These are phyloP conservation scores for Agelas oroides DNA, from an alignment of 37 sponge, comb jelly and placozoan genomes.

Conservation along the genomic window DNA sequence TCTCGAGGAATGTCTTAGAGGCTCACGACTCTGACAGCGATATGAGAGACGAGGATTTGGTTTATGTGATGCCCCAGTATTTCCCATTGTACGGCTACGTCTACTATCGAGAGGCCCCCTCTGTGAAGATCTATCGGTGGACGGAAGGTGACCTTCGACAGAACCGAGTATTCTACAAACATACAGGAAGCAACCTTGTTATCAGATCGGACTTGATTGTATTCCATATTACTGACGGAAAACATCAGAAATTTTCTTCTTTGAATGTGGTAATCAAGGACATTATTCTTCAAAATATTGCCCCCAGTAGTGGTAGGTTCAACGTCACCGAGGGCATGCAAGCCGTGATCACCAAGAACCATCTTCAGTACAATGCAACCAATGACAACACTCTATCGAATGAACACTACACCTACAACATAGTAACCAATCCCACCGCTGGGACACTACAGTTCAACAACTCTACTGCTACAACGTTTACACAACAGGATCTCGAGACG, in stretches of 20 bases:
- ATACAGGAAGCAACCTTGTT: not conserved
- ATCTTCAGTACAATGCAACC: conserved; percentile 23
- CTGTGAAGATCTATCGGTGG: conserved; percentile 12
- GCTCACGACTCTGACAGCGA: conserved; percentile 47
- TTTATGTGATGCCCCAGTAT: not conserved
- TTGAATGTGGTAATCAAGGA: not conserved
- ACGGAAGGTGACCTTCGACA: conserved; percentile 27
- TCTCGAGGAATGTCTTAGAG: not conserved
- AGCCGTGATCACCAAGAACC: conserved; percentile 15
- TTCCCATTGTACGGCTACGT: conserved; percentile 23
- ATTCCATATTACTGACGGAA: conserved; percentile 7
- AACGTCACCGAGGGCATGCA: conserved; percentile 32
- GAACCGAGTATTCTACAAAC: conserved; percentile 34
- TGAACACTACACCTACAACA: conserved; percentile 15
- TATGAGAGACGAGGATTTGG: conserved; percentile 5
- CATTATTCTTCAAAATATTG: not conserved
- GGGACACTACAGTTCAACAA: conserved; percentile 23
- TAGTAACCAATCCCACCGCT: conserved; percentile 16
- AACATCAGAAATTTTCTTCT: not conserved
- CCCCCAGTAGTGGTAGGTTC: not conserved
- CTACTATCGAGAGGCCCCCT: conserved; percentile 10
- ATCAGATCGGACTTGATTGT: not conserved
- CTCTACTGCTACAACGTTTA: not conserved
- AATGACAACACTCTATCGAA: conserved; percentile 17
- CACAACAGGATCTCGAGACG: conserved; percentile 28